phyloP scores from a whole-genome alignment of 2,797 vertebrate species.

The Selene dorsalis region DNA sequence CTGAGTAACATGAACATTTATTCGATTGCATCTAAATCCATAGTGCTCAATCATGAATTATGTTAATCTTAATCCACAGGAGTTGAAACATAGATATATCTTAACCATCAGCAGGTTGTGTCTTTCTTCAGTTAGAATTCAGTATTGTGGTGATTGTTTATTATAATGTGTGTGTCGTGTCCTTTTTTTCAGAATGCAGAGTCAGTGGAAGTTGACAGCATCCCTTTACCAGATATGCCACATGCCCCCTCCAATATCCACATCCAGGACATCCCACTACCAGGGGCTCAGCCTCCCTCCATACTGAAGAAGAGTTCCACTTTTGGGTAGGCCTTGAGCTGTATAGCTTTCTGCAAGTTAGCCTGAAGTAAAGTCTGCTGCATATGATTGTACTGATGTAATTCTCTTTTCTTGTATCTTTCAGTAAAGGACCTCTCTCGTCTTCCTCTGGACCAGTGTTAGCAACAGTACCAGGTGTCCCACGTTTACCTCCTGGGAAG shows the following conservation, averaged over 20 bases:
- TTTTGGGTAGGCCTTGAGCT: constrained; percentile 86
- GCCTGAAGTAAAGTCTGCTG: not conserved
- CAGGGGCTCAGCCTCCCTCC: constrained; percentile 96
- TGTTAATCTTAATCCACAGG: not conserved
- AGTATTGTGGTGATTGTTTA: not conserved
- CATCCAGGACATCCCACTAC: constrained; percentile 97
- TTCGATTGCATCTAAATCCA: not conserved
- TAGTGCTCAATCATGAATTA: not conserved
- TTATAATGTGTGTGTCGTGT: not conserved
- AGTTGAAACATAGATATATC: not conserved
- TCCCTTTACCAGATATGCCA: constrained; percentile 98
- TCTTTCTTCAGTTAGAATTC: not conserved
- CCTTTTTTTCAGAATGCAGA: constrained; percentile 90
- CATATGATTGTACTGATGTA: not conserved
- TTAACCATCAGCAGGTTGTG: not conserved
- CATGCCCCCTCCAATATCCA: constrained; percentile 98
- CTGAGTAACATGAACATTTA: not conserved
- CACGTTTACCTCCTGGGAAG: constrained; percentile 93
- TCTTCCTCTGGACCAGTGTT: constrained; percentile 68
- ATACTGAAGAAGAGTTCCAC: constrained; percentile 94
- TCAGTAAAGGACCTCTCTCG: constrained; percentile 82
- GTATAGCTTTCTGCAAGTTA: not conserved
- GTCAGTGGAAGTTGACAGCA: constrained; percentile 97
- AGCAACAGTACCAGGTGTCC: constrained; percentile 87
- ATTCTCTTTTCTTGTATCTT: constrained; percentile 1